phyloP scores from a whole-genome alignment of 2,888 invertebrate genomes.

The Eilema griseolum region DNA sequence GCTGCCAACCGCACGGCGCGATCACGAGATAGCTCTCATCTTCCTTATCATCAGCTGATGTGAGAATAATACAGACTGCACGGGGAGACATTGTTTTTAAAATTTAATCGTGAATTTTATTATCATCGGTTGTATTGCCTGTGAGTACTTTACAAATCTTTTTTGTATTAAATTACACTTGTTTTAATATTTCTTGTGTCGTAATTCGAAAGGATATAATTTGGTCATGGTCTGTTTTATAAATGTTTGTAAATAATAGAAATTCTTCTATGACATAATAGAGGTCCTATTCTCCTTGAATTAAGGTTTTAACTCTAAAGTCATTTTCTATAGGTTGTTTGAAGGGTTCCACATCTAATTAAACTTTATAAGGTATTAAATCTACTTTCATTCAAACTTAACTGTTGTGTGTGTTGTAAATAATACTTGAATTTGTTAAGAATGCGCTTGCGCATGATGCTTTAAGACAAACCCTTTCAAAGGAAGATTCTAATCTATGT shows the following conservation, averaged over 20 bases:
- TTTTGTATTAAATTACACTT: slow-evolving; percentile 5
- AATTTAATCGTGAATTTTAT: slow-evolving; percentile 51
- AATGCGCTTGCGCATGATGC: slow-evolving; percentile 39
- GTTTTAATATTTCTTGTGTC: background rate
- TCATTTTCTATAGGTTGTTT: background rate
- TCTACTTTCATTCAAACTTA: background rate
- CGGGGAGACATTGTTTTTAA: slow-evolving; percentile 57
- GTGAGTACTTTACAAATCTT: slow-evolving; percentile 54
- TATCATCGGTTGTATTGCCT: slow-evolving; percentile 32
- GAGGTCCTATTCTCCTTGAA: background rate
- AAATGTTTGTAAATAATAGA: background rate
- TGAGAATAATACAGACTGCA: slow-evolving; percentile 59
- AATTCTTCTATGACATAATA: background rate
- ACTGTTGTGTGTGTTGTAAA: background rate
- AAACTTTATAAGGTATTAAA: background rate
- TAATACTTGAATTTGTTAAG: background rate
- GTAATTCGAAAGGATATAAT: slow-evolving; percentile 3
- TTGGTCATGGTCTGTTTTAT: background rate
- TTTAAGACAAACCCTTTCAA: background rate
- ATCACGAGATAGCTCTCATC: slow-evolving; percentile 83
- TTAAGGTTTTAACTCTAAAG: background rate
- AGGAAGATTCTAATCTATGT: background rate
- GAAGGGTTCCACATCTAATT: background rate
- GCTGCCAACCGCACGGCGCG: slow-evolving; percentile 74
- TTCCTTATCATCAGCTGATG: slow-evolving; percentile 84